Conservation (phyloP, 2,888 invertebrate species). For the Aphodius granarius region DNA sequence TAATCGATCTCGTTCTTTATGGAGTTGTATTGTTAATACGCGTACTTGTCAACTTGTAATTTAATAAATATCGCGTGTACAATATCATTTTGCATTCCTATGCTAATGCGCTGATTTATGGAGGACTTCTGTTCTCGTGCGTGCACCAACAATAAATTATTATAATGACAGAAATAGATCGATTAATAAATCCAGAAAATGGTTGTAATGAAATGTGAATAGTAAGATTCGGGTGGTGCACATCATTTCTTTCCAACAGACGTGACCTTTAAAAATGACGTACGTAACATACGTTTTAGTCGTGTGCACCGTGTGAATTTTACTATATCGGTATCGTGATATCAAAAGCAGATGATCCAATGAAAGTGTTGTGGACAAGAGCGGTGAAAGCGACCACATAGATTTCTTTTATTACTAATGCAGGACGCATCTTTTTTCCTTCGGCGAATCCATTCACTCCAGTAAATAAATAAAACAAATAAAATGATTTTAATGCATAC, state of each 20-base stretch:
- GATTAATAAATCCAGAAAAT: background rate
- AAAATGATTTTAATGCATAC: too few relatives aligned
- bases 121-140: background rate
- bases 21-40: background rate
- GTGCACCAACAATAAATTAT: background rate
- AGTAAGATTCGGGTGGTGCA: too few relatives aligned
- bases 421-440: conserved; percentile 22
- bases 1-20: background rate
- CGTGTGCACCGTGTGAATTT: too few relatives aligned
- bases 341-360: background rate
- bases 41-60: background rate
- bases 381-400: conserved; percentile 23
- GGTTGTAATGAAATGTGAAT: too few relatives aligned
- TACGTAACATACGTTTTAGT: too few relatives aligned
- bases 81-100: background rate
- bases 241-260: too few relatives aligned
- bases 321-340: background rate
- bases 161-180: background rate
- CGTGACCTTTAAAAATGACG: too few relatives aligned
- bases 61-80: background rate
- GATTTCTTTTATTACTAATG: conserved; percentile 28
- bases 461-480: too few relatives aligned
- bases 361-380: background rate
- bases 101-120: background rate
- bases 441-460: background rate